Conservation (phyloP, 2,113 vertebrate species). For the Circaetus gallicus region DNA sequence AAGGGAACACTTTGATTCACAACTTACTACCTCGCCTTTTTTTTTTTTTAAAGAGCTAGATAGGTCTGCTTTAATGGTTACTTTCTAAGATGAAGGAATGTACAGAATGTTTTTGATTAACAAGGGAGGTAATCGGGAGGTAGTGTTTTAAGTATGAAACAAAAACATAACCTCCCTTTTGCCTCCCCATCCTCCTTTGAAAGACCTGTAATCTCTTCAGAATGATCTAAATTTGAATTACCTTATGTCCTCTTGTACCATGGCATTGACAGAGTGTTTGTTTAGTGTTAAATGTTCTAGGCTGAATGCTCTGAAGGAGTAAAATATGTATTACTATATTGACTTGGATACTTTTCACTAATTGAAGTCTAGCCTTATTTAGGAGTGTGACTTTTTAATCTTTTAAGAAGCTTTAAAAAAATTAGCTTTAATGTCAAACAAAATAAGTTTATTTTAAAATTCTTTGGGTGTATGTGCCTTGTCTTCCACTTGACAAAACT, state of each 20-base stretch:
- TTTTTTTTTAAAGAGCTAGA: not conserved
- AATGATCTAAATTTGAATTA: slow-evolving; percentile 40
- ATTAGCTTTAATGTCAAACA: not conserved
- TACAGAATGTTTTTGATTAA: slow-evolving; percentile 67
- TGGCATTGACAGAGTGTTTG: not conserved
- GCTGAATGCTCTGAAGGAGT: not conserved
- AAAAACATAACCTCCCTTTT: slow-evolving; percentile 54
- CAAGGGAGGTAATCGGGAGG: slow-evolving; percentile 32
- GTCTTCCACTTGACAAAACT: not conserved
- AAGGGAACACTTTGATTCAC: slow-evolving; percentile 44
- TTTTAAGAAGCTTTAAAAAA: not conserved
- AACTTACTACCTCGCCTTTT: not conserved
- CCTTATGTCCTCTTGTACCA: not conserved
- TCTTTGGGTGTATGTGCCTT: not conserved
- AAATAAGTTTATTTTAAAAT: not conserved
- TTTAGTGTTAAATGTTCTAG: slow-evolving; percentile 10
- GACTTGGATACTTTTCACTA: not conserved
- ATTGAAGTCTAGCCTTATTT: not conserved
- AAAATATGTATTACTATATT: not conserved
- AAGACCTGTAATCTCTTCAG: slow-evolving; percentile 31
- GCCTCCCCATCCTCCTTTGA: not conserved
- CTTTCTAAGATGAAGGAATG: slow-evolving; percentile 56
- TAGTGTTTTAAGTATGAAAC: slow-evolving; percentile 59
- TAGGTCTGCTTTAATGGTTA: slow-evolving; percentile 47
- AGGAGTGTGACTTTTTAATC: not conserved